Conservation (phyloP, 2,113 vertebrate genomes). For the Bufo gargarizans region DNA sequence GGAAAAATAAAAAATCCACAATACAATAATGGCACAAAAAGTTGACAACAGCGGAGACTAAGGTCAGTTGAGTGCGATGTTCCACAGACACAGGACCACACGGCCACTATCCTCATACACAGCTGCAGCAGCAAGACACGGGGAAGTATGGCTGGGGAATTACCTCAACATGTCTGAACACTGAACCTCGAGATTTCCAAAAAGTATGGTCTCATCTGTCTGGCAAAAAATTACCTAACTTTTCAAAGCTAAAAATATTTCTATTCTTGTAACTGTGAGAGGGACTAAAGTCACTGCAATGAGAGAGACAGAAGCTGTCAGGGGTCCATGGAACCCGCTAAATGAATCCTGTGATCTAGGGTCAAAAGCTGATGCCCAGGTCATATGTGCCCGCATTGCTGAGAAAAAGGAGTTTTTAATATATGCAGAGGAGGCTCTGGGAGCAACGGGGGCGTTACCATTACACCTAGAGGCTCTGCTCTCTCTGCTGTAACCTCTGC, state of each 20-base stretch:
- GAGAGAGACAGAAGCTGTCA: background rate
- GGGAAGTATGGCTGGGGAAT: background rate
- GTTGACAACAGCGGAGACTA: background rate
- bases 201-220: background rate
- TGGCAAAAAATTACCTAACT: background rate
- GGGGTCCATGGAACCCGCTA: background rate
- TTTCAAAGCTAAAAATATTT: background rate
- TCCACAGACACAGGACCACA: background rate
- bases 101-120: background rate
- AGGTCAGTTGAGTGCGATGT: background rate
- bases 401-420: too few relatives aligned
- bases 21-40: background rate
- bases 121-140: background rate
- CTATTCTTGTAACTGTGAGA: background rate
- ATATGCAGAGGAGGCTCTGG: too few relatives aligned
- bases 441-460: too few relatives aligned
- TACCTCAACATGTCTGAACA: background rate
- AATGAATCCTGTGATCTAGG: too few relatives aligned
- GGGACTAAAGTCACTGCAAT: too few relatives aligned
- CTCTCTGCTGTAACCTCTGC: too few relatives aligned
- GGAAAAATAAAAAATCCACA: too few relatives aligned
- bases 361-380: too few relatives aligned
- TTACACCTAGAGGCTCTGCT: too few relatives aligned
- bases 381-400: too few relatives aligned
- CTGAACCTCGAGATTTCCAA: background rate